Conservation (phyloP, 2,113 vertebrate species). For the Takifugu bimaculatus region DNA sequence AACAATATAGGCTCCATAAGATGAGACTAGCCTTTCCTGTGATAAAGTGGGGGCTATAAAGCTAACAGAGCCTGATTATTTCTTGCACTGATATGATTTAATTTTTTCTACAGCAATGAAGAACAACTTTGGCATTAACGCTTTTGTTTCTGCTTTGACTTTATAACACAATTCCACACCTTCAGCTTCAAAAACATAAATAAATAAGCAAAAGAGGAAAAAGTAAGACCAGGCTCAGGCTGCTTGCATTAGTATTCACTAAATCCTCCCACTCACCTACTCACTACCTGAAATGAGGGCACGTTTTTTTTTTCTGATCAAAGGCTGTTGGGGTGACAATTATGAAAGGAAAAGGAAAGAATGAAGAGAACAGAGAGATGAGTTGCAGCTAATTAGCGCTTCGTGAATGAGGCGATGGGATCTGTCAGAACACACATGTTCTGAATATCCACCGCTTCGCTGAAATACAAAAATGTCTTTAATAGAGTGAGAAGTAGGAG, state of each 20-base stretch:
- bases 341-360: constrained; percentile 1
- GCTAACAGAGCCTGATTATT: too few relatives aligned
- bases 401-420: not conserved
- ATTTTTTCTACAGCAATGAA: too few relatives aligned
- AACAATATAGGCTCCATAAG: too few relatives aligned
- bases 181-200: too few relatives aligned
- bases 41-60: too few relatives aligned
- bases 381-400: not conserved
- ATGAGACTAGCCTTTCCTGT: too few relatives aligned
- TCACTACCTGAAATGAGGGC: not conserved
- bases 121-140: too few relatives aligned
- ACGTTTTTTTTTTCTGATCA: constrained; percentile 1
- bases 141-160: too few relatives aligned
- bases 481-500: constrained; percentile 32
- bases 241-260: not conserved
- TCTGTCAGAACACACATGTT: not conserved
- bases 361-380: not conserved
- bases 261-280: constrained; percentile 18
- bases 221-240: too few relatives aligned
- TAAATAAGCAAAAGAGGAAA: too few relatives aligned
- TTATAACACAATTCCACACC: too few relatives aligned
- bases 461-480: constrained; percentile 55
- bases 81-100: too few relatives aligned
- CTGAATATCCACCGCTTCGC: constrained; percentile 59
- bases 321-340: not conserved